A percentile compares a stretch with the other conserved stretches of the same genome.
Conservation (phyloP, 2,888 invertebrate genomes). For the Rotaria magnacalcarata region DNA sequence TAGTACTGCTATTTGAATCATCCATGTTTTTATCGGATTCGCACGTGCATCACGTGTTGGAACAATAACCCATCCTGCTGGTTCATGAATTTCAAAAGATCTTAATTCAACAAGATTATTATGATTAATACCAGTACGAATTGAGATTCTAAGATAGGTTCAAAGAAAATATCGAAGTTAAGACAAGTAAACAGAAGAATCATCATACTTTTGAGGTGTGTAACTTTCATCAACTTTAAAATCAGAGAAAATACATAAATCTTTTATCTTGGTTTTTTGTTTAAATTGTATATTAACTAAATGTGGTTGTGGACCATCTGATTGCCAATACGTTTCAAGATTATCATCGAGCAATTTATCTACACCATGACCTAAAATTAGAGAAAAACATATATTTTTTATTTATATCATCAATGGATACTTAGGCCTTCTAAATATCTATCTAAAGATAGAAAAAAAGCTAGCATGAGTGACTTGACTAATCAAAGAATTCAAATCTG, state of each 20-base stretch:
- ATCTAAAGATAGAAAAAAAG: no score
- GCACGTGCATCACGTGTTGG: constrained; percentile 40
- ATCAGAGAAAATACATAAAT: constrained; percentile 92
- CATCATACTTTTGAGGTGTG: constrained; percentile 72
- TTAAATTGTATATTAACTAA: constrained; percentile 92
- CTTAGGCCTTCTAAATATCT: no score
- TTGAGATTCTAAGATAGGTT: constrained; percentile 55
- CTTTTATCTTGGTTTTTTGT: constrained; percentile 84
- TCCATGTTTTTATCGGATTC: constrained; percentile 44
- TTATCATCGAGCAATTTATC: constrained; percentile 89
- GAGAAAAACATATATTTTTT: constrained; percentile 61
- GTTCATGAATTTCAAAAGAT: constrained; percentile 84
- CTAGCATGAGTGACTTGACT: no score
- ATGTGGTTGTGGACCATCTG: constrained; percentile 95
- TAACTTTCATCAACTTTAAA: constrained; percentile 97
- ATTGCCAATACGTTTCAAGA: constrained; percentile 97
- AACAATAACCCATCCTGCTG: constrained; percentile 80
- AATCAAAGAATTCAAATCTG: no score
- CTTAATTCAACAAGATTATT: constrained; percentile 93
- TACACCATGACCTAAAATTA: constrained; percentile 92
- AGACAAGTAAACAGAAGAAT: constrained; percentile 51
- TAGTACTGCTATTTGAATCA: constrained; percentile 62
- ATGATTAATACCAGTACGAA: constrained; percentile 83
- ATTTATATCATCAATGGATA: no score
- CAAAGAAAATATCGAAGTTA: constrained; percentile 47